Conservation (phyloP, 1,140 invertebrate genomes). For the Atopsyche davidsoni region DNA sequence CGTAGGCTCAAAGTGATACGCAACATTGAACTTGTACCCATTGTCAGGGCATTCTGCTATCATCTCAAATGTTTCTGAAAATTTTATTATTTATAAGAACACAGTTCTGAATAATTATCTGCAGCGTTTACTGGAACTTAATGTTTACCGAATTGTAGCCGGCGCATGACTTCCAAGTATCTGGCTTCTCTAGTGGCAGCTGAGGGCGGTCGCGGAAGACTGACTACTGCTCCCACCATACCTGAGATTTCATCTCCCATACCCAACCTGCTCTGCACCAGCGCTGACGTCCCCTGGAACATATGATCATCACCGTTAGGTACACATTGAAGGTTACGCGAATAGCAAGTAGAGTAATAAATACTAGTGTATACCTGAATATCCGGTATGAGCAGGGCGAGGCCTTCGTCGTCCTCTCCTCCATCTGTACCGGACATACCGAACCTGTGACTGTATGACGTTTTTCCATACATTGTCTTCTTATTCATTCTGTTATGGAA, state of each 20-base stretch:
- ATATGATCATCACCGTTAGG: not conserved
- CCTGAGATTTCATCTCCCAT: constrained; percentile 50
- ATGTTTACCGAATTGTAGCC: constrained; percentile 84
- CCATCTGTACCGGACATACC: constrained; percentile 53
- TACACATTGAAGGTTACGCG: not conserved
- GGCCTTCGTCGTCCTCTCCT: constrained; percentile 77
- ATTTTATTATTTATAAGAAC: constrained; percentile 1
- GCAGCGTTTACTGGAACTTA: not conserved
- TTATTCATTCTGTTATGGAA: constrained; percentile 44
- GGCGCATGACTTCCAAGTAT: constrained; percentile 82
- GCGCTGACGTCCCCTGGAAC: constrained; percentile 61
- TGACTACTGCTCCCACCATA: constrained; percentile 35
- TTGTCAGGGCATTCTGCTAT: constrained; percentile 65
- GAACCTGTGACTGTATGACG: constrained; percentile 47
- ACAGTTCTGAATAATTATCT: too few relatives aligned
- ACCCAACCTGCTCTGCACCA: constrained; percentile 66
- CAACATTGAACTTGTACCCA: constrained; percentile 76
- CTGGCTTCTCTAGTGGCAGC: constrained; percentile 46
- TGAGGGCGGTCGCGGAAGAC: constrained; percentile 32
- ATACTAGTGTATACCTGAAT: constrained; percentile 54
- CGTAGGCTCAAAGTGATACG: constrained; percentile 88
- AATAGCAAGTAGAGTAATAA: constrained; percentile 5
- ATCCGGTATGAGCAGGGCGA: constrained; percentile 81
- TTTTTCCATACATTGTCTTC: constrained; percentile 47
- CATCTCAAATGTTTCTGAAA: constrained; percentile 84